Conservation (phyloP, 2,797 vertebrate genomes). For the Gymnodraco acuticeps region DNA sequence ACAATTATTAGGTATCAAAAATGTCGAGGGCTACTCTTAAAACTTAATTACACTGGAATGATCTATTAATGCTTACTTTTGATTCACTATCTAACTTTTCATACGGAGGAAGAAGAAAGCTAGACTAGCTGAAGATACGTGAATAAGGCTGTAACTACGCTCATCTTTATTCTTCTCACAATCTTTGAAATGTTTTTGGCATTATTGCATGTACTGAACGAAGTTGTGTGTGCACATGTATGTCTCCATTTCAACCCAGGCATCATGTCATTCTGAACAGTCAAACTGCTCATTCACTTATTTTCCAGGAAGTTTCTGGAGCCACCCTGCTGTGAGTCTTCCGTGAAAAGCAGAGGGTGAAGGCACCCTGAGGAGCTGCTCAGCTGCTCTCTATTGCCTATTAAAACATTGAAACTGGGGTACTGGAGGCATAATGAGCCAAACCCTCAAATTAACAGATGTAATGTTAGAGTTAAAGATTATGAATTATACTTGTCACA, state of each 20-base stretch:
- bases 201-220: background rate
- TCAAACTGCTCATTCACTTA: background rate
- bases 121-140: background rate
- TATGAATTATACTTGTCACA: background rate
- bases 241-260: conserved; percentile 26
- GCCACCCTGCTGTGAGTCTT: conserved; percentile 43
- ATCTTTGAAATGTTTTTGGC: background rate
- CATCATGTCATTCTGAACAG: conserved; percentile 42
- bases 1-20: too few species aligned
- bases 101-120: background rate
- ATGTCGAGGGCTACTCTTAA: too few species aligned
- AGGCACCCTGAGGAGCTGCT: conserved; percentile 54
- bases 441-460: background rate
- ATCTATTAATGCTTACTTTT: background rate
- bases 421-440: conserved; percentile 10
- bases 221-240: background rate
- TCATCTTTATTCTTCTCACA: background rate
- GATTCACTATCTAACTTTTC: too few species aligned
- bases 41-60: background rate
- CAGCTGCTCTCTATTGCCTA: conserved; percentile 41
- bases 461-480: background rate
- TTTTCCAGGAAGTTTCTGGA: conserved; percentile 51
- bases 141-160: background rate
- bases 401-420: conserved; percentile 34
- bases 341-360: conserved; percentile 38